Evolutionary conservation across 2,888 invertebrate genomes (phyloP).

Genomic region (Omphaloscelis lunosa): DNA sequence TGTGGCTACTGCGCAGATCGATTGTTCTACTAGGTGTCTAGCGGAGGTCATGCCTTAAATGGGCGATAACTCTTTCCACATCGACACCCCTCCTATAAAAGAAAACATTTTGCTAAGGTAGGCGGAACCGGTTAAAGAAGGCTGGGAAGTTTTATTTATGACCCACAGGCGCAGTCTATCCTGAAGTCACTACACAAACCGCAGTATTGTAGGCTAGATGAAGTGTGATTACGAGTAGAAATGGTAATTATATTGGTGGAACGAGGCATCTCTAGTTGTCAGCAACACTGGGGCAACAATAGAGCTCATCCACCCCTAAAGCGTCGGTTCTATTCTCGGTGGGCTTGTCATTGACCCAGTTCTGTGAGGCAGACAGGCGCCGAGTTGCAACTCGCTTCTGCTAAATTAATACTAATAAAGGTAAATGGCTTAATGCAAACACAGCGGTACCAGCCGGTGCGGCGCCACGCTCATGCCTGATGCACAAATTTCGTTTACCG

Average conservation of each 20-base stretch:
- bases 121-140: neutral
- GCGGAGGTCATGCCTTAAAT: constrained; percentile 40
- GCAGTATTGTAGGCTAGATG: constrained; percentile 17
- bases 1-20: constrained; percentile 25
- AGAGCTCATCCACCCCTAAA: constrained; percentile 84
- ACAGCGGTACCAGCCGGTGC: constrained; percentile 74
- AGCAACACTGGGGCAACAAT: constrained; percentile 78
- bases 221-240: constrained; percentile 39
- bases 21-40: constrained; percentile 33
- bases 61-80: constrained; percentile 44
- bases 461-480: constrained; percentile 66
- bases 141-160: constrained; percentile 8
- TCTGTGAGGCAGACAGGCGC: constrained; percentile 77
- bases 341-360: constrained; percentile 88
- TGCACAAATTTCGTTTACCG: constrained; percentile 65
- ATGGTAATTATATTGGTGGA: constrained; percentile 51
- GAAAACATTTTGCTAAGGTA: constrained; percentile 6
- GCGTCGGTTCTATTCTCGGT: constrained; percentile 87
- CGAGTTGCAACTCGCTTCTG: constrained; percentile 79
- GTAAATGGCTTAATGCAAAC: constrained; percentile 82
- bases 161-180: neutral
- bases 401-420: constrained; percentile 86
- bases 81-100: constrained; percentile 29
- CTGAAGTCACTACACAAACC: constrained; percentile 5
- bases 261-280: constrained; percentile 56